Base-by-base conservation (phyloP, 2,888 invertebrate genomes). In the Tubulanus polymorphus region DNA sequence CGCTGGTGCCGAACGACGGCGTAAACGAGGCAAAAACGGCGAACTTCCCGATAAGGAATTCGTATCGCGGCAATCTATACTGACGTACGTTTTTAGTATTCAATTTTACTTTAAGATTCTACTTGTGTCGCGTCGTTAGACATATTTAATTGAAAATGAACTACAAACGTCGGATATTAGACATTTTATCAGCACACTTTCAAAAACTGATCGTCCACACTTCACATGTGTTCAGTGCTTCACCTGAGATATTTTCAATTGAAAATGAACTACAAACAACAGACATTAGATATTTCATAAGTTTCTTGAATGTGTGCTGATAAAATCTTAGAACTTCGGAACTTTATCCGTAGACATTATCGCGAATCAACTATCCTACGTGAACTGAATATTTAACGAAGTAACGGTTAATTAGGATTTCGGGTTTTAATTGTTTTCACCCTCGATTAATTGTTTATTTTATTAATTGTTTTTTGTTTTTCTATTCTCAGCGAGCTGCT, bases 21-120 rank as follows among this genome's bases (percentile, higher is more conserved):
- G 37, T 58, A 59, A 32, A 63, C 59, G 48, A 65, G 64, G 55
- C 23, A 62, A 65, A 50, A 63, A 62, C 48, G 74, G 72, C 1
- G 71, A 73, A 15, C 55, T 78, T 29, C 84, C 84, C 18, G 84
- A 84, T 48, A 88, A 88, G 71, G 81, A 84, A 56, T 93, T 91
- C 72, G 73, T 83, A n/a, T 74, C 83, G 6, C 83, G 92, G 60
- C 87, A 89, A 73, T 92, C 92, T 0, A 82, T 88, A n/a, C 81
- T 93, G 54, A 91, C 90, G 79, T 79, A 65, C n/a, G n/a, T n/a
- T n/a, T n/a, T n/a, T n/a, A 68, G 75, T 70, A n/a, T 37, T 35
- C 18, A 30, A 32, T n/a, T 32, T 30, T 48, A 37, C 49, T 20
- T 32, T 45, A 32, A 51, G 25, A 30, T 8, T 48, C 23, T 10